Evolutionary conservation across 2,113 vertebrate genomes (phyloP), one percentile per base, ranked within the genome.

Genomic region (Pygoscelis antarcticus): DNA sequence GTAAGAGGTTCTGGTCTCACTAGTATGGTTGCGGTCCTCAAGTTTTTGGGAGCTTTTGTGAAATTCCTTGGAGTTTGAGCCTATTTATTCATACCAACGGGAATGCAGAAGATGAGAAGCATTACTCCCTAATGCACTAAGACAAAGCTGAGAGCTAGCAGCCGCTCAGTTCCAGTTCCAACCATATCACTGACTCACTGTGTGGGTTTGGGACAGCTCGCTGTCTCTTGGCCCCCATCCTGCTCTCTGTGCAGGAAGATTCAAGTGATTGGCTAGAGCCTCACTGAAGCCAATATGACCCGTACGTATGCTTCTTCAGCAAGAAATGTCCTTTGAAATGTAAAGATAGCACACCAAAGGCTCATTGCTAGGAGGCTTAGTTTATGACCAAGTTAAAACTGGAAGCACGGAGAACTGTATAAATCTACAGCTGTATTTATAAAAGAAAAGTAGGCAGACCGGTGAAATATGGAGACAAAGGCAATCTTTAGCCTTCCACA

Each of bases 161-260:
- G 52, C 51, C 19, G 4, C 86, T 92, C 30, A 86, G 57, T 71
- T 94, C 58, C 89, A 88, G 44, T 86, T 93, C 75, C 88, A 95
- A 44, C 64, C 86, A 36, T 89, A 94, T 83, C 88, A 93, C 76
- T 94, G 93, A 95, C 79, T 97, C 83, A 88, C 80, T 87, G 32
- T 89, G 88, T 87, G 68, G 86, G 76, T 94, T 95, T 97, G 86
- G 88, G 95, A 89, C 36, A 89, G 90, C 79, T 77, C 4, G 4
- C 64, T 83, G 71, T 38, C 83, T 88, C 75, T 51, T 88, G 90
- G 90, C 70, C 58, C 4, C 0, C 27, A 55, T 81, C 76, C 96
- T 83, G 49, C 26, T 66, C 22, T 81, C 42, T 22, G 16, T 38
- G 68, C 68, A 89, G 46, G 79, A 86, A 71, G 83, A 78, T 64